phyloP scores from a whole-genome alignment of 53 echinoderm and acorn worm species.

The Echinometra lucunter region DNA sequence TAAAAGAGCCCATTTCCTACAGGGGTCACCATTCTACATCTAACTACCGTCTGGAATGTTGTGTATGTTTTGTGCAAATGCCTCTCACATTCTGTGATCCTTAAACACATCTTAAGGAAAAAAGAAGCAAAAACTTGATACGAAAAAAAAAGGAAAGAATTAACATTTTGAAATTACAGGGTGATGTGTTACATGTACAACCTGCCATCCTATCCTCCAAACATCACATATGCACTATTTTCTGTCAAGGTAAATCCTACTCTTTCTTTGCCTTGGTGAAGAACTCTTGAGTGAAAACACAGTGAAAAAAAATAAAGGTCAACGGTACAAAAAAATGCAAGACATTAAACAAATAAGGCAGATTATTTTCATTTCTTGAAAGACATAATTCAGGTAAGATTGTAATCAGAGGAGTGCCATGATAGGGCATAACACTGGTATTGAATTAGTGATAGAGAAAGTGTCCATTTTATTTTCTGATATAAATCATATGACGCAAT shows the following conservation, averaged over 20 bases:
- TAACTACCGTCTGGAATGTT: constrained; percentile 54
- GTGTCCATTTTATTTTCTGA: no score
- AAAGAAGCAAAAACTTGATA: not conserved
- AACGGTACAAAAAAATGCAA: not conserved
- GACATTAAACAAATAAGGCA: not conserved
- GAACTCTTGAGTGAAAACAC: not conserved
- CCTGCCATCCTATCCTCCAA: no score
- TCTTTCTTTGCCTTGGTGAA: no score
- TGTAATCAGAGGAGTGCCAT: no score
- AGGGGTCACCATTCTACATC: not conserved
- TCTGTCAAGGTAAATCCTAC: no score
- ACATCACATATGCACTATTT: no score
- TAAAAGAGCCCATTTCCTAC: not conserved
- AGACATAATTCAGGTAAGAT: not conserved
- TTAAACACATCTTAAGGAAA: not conserved
- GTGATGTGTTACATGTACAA: not conserved
- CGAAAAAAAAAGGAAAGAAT: not conserved
- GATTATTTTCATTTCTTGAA: not conserved
- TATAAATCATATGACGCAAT: no score
- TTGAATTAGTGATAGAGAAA: no score
- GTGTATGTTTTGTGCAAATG: constrained; percentile 63
- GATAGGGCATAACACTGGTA: no score
- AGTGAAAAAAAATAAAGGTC: not conserved
- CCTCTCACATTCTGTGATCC: constrained; percentile 54
- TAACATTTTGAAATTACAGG: no score